These are phyloP conservation scores for Eupithecia centaureata DNA, from an alignment of 2,888 invertebrate species.

Conservation along the genomic window DNA sequence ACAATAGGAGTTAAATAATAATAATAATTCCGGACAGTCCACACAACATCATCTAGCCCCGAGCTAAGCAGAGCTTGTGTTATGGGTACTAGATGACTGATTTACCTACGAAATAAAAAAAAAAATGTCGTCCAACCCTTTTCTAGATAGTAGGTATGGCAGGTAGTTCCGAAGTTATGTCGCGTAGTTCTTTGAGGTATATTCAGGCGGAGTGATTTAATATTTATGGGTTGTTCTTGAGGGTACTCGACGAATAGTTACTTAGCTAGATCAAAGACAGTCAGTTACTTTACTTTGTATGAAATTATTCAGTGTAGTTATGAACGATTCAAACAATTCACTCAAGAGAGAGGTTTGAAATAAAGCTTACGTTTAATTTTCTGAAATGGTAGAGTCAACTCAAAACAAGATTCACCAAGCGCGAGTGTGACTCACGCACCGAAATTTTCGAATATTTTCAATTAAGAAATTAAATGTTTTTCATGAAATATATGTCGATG, in stretches of 20 bases:
- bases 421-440: too few relatives aligned
- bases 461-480: too few relatives aligned
- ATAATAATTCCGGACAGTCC: too few relatives aligned
- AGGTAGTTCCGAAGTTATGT: neutral
- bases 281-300: neutral
- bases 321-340: neutral
- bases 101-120: too few relatives aligned
- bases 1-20: neutral
- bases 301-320: too few relatives aligned
- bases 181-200: neutral
- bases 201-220: neutral
- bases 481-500: too few relatives aligned
- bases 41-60: too few relatives aligned
- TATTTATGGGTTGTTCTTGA: neutral
- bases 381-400: neutral
- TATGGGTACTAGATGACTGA: too few relatives aligned
- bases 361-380: neutral
- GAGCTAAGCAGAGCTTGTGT: too few relatives aligned
- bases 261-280: neutral
- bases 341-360: neutral
- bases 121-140: conserved; percentile 1
- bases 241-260: neutral
- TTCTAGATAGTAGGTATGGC: neutral
- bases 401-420: too few relatives aligned
- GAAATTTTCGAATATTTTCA: too few relatives aligned